phyloP scores from a whole-genome alignment of 37 sponge, comb jelly and placozoan genomes.

The Theonella swinhoei region DNA sequence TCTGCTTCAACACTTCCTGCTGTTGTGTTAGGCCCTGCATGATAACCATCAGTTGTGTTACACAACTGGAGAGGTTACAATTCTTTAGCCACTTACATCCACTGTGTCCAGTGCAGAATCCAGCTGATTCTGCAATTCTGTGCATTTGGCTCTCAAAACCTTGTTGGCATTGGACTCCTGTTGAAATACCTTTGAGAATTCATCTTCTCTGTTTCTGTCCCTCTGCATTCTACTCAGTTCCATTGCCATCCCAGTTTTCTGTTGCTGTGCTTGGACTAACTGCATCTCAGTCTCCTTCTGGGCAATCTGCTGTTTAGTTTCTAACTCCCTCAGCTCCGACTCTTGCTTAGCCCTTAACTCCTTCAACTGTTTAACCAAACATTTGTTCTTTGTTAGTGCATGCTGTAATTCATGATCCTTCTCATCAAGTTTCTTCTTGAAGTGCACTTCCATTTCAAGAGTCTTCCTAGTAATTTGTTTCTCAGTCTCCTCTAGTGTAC shows the following conservation, averaged over 20 bases:
- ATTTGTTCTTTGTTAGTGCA: too few species aligned
- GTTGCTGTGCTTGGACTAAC: neutral
- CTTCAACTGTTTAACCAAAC: too few species aligned
- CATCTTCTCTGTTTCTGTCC: neutral
- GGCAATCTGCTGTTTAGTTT: neutral
- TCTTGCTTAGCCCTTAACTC: neutral
- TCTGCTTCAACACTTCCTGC: neutral
- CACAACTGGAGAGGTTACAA: too few species aligned
- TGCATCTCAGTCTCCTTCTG: neutral
- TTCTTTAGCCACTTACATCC: neutral
- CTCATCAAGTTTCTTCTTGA: neutral
- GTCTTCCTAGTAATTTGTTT: neutral
- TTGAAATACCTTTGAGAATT: neutral
- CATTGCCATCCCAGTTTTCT: neutral
- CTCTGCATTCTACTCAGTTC: neutral
- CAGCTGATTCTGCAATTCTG: neutral
- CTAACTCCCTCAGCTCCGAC: neutral
- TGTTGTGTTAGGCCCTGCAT: neutral
- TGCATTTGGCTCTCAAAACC: neutral
- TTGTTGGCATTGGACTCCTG: neutral
- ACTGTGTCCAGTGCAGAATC: neutral
- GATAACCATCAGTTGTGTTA: too few species aligned
- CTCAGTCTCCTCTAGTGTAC: neutral
- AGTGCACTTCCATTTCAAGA: neutral
- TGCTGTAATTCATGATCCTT: neutral